Evolutionary conservation across 2,113 vertebrate genomes (phyloP).

Genomic region (Tenrec ecaudatus): DNA sequence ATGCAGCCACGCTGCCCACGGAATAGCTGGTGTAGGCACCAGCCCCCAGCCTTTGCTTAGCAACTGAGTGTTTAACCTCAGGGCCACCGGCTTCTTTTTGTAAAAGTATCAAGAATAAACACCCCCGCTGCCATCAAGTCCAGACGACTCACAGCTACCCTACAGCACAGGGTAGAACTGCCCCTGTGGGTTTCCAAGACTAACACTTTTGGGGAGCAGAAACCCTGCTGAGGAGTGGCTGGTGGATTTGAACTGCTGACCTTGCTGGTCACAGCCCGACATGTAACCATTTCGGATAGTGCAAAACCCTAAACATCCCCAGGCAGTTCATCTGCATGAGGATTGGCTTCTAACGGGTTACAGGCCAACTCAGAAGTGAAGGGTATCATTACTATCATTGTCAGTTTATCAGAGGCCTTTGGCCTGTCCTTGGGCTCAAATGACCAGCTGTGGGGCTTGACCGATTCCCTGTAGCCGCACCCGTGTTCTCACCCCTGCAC

Average conservation of each 20-base stretch:
- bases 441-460: background rate
- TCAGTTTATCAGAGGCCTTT: background rate
- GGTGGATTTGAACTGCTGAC: background rate
- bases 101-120: no score
- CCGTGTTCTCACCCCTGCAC: background rate
- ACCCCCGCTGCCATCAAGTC: no score
- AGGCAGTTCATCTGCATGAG: background rate
- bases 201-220: background rate
- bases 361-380: background rate
- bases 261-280: background rate
- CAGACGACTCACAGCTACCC: background rate
- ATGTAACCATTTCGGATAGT: background rate
- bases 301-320: background rate
- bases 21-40: no score
- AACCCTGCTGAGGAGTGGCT: background rate
- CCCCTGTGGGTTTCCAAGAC: background rate
- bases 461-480: accelerated
- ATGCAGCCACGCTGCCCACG: no score
- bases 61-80: no score
- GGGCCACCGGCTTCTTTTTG: no score
- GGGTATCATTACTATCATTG: background rate
- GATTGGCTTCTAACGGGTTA: background rate
- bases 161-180: background rate
- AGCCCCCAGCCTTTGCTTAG: no score
- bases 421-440: background rate